These are phyloP conservation scores for Sebastes steindachneri DNA, from an alignment of 2,797 vertebrate species.

Conservation along the genomic window DNA sequence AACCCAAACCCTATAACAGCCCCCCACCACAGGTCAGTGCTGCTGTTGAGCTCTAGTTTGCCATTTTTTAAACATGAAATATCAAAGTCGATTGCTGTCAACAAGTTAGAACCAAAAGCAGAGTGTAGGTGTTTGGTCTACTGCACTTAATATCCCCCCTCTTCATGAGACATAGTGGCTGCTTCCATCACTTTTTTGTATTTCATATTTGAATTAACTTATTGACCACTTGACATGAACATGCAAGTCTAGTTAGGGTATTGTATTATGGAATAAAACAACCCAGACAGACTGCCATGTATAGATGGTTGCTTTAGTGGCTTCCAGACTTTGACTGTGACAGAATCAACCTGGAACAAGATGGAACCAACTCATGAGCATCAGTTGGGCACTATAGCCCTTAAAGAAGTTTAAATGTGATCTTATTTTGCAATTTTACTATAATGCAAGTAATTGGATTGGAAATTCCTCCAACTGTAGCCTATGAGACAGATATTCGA, in stretches of 20 bases:
- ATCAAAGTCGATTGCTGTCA: background rate
- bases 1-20: background rate
- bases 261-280: background rate
- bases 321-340: background rate
- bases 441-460: background rate
- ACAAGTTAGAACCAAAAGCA: background rate
- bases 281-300: background rate
- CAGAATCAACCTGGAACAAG: background rate
- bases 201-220: background rate
- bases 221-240: background rate
- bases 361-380: slow-evolving; percentile 18
- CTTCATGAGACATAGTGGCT: background rate
- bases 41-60: background rate
- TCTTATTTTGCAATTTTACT: background rate
- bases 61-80: background rate
- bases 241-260: background rate
- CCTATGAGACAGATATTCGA: background rate
- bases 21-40: background rate
- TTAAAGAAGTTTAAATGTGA: background rate
- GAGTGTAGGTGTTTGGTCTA: background rate
- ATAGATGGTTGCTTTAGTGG: background rate
- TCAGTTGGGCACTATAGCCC: background rate
- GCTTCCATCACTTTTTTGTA: background rate
- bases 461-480: background rate
- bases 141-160: background rate